Conservation (phyloP, 2,113 vertebrate species). For the Rhagologus leucostigma region DNA sequence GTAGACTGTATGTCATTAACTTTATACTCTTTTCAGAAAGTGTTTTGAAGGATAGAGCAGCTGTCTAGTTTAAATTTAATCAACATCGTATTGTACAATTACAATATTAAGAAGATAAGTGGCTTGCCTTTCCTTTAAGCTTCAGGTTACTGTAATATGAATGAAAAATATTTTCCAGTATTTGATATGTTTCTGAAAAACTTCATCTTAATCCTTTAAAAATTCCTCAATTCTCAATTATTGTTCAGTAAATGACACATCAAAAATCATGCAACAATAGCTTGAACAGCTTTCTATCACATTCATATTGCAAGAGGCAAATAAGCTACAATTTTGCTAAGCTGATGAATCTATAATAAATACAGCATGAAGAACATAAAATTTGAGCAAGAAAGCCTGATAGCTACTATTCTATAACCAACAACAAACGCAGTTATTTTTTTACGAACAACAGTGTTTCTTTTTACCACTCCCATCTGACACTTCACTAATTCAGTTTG, state of each 20-base stretch:
- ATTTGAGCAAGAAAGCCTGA: not conserved
- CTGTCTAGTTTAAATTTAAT: not conserved
- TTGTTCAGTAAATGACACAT: not conserved
- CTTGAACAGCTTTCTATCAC: not conserved
- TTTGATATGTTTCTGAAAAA: not conserved
- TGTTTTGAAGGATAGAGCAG: not conserved
- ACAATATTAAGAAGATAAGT: not conserved
- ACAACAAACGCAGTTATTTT: not conserved
- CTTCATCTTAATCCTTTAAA: not conserved
- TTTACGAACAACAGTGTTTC: not conserved
- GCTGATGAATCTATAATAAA: not conserved
- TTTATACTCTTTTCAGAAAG: not conserved
- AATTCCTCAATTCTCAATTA: not conserved
- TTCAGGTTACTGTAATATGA: not conserved
- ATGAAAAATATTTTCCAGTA: not conserved
- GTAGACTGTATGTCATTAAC: not conserved
- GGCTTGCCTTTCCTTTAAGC: not conserved
- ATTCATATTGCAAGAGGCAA: not conserved
- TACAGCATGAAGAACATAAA: not conserved
- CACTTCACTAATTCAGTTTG: not conserved
- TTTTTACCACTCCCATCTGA: not conserved
- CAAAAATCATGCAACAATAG: not conserved
- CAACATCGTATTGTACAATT: not conserved
- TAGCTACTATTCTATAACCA: not conserved
- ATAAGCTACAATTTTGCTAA: not conserved